A percentile compares a stretch with the other conserved stretches of the same genome.
Evolutionary conservation across 2,113 vertebrate genomes (phyloP).

Genomic region (Sturnus vulgaris): DNA sequence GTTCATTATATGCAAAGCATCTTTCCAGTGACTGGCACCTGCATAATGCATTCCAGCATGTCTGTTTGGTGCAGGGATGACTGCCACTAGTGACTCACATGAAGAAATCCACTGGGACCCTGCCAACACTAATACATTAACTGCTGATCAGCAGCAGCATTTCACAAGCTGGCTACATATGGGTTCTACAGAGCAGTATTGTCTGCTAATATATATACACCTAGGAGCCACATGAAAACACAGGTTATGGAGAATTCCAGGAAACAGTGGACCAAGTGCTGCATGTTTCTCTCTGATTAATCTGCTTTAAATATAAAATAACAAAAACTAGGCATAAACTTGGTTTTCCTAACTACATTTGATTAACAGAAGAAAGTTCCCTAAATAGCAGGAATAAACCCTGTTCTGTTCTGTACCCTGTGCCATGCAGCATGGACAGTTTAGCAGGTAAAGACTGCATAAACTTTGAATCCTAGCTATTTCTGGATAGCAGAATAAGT

Average conservation of each 20-base stretch:
- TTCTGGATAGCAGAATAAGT: not conserved
- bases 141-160: not conserved
- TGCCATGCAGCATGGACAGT: not conserved
- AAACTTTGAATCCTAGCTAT: not conserved
- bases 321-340: not conserved
- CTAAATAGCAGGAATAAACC: not conserved
- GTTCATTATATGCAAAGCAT: not conserved
- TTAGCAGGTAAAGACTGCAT: not conserved
- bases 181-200: not conserved
- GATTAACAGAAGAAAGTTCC: not conserved
- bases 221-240: not conserved
- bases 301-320: not conserved
- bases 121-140: not conserved
- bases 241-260: not conserved
- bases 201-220: not conserved
- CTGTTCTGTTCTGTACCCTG: not conserved
- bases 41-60: not conserved
- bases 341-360: not conserved
- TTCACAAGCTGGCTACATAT: not conserved
- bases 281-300: not conserved
- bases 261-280: not conserved
- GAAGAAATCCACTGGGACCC: not conserved
- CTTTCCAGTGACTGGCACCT: not conserved
- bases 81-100: not conserved
- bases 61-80: not conserved